Evolutionary conservation across 2,888 invertebrate genomes (phyloP), one percentile per base, ranked within the genome.

Genomic region (Acanthopleura granulata): DNA sequence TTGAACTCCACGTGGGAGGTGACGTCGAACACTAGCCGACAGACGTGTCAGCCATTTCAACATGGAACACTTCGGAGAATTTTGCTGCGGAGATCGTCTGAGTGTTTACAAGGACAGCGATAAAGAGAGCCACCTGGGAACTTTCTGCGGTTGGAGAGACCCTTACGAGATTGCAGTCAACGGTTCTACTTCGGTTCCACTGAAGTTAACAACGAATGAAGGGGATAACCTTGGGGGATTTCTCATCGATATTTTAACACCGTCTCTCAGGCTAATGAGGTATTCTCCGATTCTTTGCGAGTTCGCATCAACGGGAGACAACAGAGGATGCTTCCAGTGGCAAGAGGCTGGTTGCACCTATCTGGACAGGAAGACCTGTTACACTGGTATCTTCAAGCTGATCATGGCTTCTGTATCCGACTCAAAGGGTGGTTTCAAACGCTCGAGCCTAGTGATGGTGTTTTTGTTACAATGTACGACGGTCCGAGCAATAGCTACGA

Each of bases 181-280:
- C 3, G 29, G 29, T 27, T 16, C 18, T 16, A 22, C 1, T 6
- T 22, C 29, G 3, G 25, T 66, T 6, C 57, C 4, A 57, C 22
- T 66, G 18, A 66, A 6, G 22, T 27, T 66, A 6, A 25, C 25
- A 3, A 66, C 66, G 4, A 27, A 66, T 27, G 18, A 16, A 27
- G 66, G 22, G 22, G 66, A 66, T 66, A 66, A 66, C 29, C 18
- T 22, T 66, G 66, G 66, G 4, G 40, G 40, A 40, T 40, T 40
- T 40, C 40, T 3, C 40, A 40, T 40, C 40, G 40, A 40, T 40
- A 40, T 40, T 40, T 40, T 9, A 40, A 9, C 40, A 9, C 40
- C 40, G 40, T 40, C 40, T 40, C 40, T 6, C 3, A 40, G 40
- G 40, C 40, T 40, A 9, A 40, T 9, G 40, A 40, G 40, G 9